A percentile compares a stretch with the other conserved stretches of the same genome.
These are phyloP conservation scores for Psilopsiagon aurifrons DNA, from an alignment of 2,113 vertebrate species.

Conservation along the genomic window DNA sequence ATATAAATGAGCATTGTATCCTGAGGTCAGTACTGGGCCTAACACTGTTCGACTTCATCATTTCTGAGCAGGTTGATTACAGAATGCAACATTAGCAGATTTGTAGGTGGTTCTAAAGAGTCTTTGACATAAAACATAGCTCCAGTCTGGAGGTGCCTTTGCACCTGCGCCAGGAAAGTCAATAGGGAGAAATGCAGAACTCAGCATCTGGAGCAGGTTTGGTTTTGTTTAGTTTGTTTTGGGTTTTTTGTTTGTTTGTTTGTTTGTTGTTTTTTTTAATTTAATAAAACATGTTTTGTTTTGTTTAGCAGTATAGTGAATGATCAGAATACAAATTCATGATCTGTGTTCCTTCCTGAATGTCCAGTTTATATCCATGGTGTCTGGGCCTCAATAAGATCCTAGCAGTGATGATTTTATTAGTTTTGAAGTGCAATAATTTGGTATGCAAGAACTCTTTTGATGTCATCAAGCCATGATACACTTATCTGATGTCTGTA, in stretches of 20 bases:
- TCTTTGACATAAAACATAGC: not conserved
- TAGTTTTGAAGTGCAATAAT: not conserved
- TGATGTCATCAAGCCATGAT: not conserved
- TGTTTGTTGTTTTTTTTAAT: not conserved
- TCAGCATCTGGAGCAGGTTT: not conserved
- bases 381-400: not conserved
- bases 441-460: not conserved
- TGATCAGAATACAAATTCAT: not conserved
- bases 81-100: not conserved
- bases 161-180: not conserved
- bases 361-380: not conserved
- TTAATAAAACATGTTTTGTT: not conserved
- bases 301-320: not conserved
- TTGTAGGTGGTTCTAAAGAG: not conserved
- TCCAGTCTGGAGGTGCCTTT: not conserved
- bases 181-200: not conserved
- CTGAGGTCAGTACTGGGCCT: not conserved
- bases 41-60: not conserved
- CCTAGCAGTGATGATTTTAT: not conserved
- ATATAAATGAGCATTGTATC: not conserved
- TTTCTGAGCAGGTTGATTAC: not conserved
- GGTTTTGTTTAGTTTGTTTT: not conserved
- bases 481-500: not conserved
- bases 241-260: not conserved
- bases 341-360: not conserved